A percentile compares a stretch with the other conserved stretches of the same genome.
These are phyloP conservation scores for Zelleria hepariella DNA, from an alignment of 2,888 invertebrate species.

Conservation along the genomic window DNA sequence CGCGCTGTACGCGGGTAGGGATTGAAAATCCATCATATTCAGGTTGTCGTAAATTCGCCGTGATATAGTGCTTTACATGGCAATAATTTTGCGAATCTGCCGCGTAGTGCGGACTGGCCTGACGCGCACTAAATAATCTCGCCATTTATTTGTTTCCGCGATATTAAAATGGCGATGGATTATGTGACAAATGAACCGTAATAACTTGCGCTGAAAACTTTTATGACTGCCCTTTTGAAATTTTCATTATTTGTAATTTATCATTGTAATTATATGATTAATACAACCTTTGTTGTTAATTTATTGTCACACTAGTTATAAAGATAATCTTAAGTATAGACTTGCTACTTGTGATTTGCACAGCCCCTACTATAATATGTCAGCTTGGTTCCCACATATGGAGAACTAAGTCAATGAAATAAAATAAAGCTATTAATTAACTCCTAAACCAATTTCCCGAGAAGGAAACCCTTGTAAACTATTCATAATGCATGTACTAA, in stretches of 20 bases:
- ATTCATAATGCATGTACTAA: constrained; percentile 63
- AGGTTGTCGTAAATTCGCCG: constrained; percentile 68
- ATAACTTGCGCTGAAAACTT: not conserved
- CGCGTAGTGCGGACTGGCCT: constrained; percentile 66
- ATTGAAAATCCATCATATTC: constrained; percentile 73
- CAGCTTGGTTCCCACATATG: no score
- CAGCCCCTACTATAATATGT: no score
- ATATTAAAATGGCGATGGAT: constrained; percentile 61
- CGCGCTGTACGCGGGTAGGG: constrained; percentile 54
- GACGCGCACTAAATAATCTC: constrained; percentile 66
- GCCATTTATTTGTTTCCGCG: constrained; percentile 22
- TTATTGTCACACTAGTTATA: no score
- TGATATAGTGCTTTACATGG: constrained; percentile 69
- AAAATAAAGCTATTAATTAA: not conserved
- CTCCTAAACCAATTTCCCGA: not conserved
- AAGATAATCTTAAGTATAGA: no score
- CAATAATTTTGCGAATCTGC: constrained; percentile 64
- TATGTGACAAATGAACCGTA: constrained; percentile 14
- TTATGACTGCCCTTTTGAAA: not conserved
- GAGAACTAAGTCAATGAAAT: not conserved
- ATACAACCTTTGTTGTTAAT: no score
- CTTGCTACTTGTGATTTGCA: no score
- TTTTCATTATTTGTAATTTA: not conserved
- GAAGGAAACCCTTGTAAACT: constrained; percentile 19
- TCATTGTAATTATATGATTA: no score